A percentile compares a stretch with the other conserved stretches of the same genome.
Evolutionary conservation across 2,888 invertebrate genomes (phyloP).

Genomic region (Morinoia aosen): DNA sequence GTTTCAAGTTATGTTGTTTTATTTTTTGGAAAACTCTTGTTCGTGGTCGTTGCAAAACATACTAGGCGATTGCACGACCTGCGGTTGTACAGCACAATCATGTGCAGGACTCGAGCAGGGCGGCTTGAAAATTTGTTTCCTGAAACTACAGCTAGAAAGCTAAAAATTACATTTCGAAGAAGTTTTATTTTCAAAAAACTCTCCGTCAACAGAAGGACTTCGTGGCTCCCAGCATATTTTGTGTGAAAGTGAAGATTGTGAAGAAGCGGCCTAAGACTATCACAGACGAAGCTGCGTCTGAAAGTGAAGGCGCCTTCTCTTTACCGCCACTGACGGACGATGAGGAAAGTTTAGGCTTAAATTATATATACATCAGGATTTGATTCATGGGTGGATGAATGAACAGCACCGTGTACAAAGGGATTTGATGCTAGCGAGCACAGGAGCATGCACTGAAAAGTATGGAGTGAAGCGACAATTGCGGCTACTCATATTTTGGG

Average conservation of each 20-base stretch:
- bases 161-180: neutral
- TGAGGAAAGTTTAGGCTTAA: neutral
- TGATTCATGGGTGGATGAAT: no score
- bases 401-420: no score
- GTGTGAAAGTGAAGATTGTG: neutral
- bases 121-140: neutral
- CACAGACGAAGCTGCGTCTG: neutral
- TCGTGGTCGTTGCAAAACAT: no score
- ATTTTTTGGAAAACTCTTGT: no score
- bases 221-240: neutral
- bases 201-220: neutral
- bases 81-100: no score
- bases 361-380: no score
- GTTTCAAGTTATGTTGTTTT: no score
- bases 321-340: slow-evolving; percentile 9
- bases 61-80: no score
- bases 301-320: neutral
- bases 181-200: neutral
- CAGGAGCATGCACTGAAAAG: no score
- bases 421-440: no score
- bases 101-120: neutral
- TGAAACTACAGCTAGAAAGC: neutral
- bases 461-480: no score
- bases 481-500: no score
- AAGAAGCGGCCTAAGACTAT: neutral